Evolutionary conservation across 2,888 invertebrate species (phyloP).

Genomic region (Morpho helenor): DNA sequence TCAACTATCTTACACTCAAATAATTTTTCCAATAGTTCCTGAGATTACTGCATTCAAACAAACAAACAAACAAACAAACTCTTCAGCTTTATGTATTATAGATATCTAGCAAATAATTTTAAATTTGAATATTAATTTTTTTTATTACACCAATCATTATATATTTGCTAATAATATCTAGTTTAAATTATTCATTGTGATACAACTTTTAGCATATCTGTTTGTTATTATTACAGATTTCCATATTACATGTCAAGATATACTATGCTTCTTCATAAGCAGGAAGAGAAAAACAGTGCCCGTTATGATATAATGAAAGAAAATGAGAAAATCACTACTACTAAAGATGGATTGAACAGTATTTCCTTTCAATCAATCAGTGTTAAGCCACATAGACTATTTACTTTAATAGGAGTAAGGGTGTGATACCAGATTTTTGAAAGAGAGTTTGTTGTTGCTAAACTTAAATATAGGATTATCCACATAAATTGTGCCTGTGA

Average conservation of each 20-base stretch:
- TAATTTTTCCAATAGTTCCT: too few relatives aligned
- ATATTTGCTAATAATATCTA: neutral
- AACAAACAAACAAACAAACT: too few relatives aligned
- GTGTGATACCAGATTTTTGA: conserved; percentile 32
- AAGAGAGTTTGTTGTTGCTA: too few relatives aligned
- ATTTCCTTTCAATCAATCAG: conserved; percentile 31
- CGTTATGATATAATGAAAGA: conserved; percentile 42
- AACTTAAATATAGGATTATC: too few relatives aligned
- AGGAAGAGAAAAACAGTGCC: conserved; percentile 41
- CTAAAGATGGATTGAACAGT: conserved; percentile 44
- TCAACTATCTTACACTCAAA: too few relatives aligned
- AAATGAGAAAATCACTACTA: conserved; percentile 28
- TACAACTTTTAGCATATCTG: too few relatives aligned
- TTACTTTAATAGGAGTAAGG: conserved; percentile 50
- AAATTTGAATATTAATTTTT: too few relatives aligned
- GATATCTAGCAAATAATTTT: too few relatives aligned
- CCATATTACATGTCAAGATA: conserved; percentile 58
- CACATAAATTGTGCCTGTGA: too few relatives aligned
- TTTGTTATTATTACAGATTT: conserved; percentile 38
- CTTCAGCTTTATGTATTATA: too few relatives aligned
- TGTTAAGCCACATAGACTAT: conserved; percentile 44
- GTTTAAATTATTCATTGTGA: too few relatives aligned
- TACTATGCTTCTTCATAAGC: conserved; percentile 60
- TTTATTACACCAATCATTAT: neutral
- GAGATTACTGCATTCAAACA: too few relatives aligned